Base-by-base conservation (phyloP, 2,888 invertebrate genomes). In the Chymomyza fuscimana region DNA sequence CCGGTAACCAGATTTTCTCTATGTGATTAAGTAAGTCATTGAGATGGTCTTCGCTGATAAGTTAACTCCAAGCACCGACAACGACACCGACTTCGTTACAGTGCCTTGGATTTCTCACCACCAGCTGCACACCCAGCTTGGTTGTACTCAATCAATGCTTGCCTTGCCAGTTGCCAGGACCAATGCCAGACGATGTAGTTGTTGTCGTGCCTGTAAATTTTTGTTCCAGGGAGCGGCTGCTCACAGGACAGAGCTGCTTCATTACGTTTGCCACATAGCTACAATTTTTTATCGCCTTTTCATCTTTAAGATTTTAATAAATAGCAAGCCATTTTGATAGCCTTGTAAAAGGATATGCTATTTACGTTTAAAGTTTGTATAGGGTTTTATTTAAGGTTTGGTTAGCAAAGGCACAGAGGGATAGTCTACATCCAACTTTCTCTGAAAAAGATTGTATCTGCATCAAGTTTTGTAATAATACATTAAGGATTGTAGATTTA, bases 21-120 rank as follows among this genome's bases (percentile, higher is more conserved):
- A 85, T 87, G 87, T 84, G 88, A 88, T 86, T 88, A 86, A 86
- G 87, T 84, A 88, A 86, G 88, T 86, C 86, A 86, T 86, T 86
- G 86, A 88, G 86, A 80, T 81, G 79, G 73, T 79, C 79, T 73
- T 67, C 80, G 76, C 73, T 80, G 84, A 84, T 84, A 86, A 82
- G 82, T 81, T 81, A 67, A 64, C 67, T 66, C 56, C 15, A 12
- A n/a, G 40, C 67, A 56, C 58, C 29, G 29, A 50, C 63, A 50
- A 67, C 32, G 46, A 19, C 58, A 64, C 46, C 40, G 5, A 32
- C 56, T 50, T 60, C 50, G 60, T 29, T 40, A 16, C 15, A 9
- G 16, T 16, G 19, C 16, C 52, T 54, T 46, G 16, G 10, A 54
- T 54, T 46, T 12, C 40, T 46, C 12, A 19, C 62, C 61, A 50